Conservation (phyloP, 2,113 vertebrate species). For the Pseudorasbora parva region DNA sequence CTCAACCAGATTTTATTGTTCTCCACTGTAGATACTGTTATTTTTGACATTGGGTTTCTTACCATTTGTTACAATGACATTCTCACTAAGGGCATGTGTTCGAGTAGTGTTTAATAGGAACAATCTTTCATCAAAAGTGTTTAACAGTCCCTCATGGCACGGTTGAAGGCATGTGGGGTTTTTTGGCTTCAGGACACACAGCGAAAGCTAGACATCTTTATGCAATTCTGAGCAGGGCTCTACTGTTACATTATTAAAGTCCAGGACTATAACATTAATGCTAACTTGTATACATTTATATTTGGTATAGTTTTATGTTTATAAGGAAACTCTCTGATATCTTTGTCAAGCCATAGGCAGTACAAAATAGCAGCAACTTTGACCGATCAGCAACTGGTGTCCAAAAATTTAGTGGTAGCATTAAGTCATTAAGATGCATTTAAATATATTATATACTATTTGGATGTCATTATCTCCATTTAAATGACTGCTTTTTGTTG, state of each 20-base stretch:
- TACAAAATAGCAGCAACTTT: background rate
- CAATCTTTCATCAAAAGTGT: background rate
- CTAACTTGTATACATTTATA: background rate
- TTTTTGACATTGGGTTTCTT: conserved; percentile 38
- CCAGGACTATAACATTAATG: background rate
- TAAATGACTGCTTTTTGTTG: background rate
- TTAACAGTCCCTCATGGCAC: background rate
- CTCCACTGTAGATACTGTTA: conserved; percentile 79
- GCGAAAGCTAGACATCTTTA: background rate
- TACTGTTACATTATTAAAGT: background rate
- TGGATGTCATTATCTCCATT: no score
- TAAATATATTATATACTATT: background rate
- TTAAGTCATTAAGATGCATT: background rate
- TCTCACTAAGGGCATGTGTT: conserved; percentile 17
- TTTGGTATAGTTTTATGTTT: background rate
- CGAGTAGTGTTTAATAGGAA: background rate
- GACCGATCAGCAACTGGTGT: background rate
- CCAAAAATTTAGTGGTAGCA: no score
- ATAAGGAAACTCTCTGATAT: background rate
- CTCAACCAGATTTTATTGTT: conserved; percentile 84
- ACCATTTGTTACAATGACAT: conserved; percentile 11
- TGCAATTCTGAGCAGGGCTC: conserved; percentile 25
- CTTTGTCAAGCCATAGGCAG: background rate
- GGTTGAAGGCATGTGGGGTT: background rate
- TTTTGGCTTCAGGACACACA: background rate